These are phyloP conservation scores for Eudemis profundana DNA, from an alignment of 2,888 invertebrate genomes.

Conservation along the genomic window DNA sequence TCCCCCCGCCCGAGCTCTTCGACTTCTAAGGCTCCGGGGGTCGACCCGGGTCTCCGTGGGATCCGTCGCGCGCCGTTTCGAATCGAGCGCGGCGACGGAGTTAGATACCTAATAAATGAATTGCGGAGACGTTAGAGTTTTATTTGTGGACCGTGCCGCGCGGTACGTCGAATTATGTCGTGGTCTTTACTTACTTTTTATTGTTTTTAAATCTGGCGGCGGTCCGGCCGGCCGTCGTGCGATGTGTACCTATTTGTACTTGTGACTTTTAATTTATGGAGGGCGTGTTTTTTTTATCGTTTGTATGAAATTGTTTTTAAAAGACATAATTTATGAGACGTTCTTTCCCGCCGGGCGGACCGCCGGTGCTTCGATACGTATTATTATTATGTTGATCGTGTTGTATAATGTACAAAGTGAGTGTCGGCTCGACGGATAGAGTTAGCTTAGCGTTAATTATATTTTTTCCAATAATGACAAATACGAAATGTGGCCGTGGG, in stretches of 20 bases:
- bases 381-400: slow-evolving; percentile 62
- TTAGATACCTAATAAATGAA: slow-evolving; percentile 11
- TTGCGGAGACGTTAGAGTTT: slow-evolving; percentile 1
- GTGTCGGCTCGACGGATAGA: slow-evolving; percentile 80
- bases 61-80: slow-evolving; percentile 33
- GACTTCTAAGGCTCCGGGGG: slow-evolving; percentile 60
- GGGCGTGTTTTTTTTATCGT: slow-evolving; percentile 43
- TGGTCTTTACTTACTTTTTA: slow-evolving; percentile 55
- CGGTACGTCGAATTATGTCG: slow-evolving; percentile 54
- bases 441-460: slow-evolving; percentile 74
- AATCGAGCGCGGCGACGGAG: slow-evolving; percentile 12
- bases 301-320: slow-evolving; percentile 53
- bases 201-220: slow-evolving; percentile 59
- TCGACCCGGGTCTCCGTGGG: slow-evolving; percentile 17
- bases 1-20: slow-evolving; percentile 79
- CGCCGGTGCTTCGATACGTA: slow-evolving; percentile 48
- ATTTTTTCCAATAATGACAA: slow-evolving; percentile 62
- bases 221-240: slow-evolving; percentile 50
- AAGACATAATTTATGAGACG: slow-evolving; percentile 55
- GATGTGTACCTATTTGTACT: slow-evolving; percentile 50
- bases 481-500: slow-evolving; percentile 66
- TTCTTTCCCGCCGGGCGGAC: slow-evolving; percentile 46
- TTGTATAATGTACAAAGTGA: slow-evolving; percentile 84
- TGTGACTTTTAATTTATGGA: slow-evolving; percentile 55
- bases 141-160: slow-evolving; percentile 49